phyloP scores from a whole-genome alignment of 2,797 vertebrate species.

The Sebastes minor region DNA sequence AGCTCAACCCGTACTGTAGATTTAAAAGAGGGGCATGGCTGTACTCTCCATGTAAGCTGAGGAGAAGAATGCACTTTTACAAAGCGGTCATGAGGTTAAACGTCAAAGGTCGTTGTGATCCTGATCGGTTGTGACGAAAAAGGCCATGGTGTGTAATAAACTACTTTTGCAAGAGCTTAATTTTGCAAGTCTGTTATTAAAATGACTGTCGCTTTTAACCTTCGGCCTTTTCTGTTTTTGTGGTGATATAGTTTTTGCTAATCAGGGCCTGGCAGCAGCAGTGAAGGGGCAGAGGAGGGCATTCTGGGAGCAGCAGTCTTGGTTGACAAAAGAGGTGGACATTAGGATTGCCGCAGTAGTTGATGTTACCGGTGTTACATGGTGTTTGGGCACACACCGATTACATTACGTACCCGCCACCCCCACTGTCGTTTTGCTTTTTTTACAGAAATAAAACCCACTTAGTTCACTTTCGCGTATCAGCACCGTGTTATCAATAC shows the following conservation, averaged over 20 bases:
- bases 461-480: too few species aligned
- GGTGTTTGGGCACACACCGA: too few species aligned
- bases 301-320: constrained; percentile 46
- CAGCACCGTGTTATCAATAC: too few species aligned
- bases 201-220: constrained; percentile 42
- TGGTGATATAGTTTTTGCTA: constrained; percentile 18
- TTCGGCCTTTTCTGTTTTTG: constrained; percentile 23
- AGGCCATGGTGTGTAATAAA: constrained; percentile 5
- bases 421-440: too few species aligned
- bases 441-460: too few species aligned
- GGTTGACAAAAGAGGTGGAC: constrained; percentile 41
- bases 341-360: not conserved
- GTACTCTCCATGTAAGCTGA: not conserved
- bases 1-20: constrained; percentile 25
- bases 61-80: constrained; percentile 13
- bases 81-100: constrained; percentile 19
- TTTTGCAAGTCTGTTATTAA: constrained; percentile 38
- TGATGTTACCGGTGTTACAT: too few species aligned
- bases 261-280: constrained; percentile 33
- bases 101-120: constrained; percentile 12
- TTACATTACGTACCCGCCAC: too few species aligned
- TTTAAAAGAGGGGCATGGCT: constrained; percentile 24
- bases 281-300: constrained; percentile 7
- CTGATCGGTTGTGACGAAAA: not conserved
- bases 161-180: constrained; percentile 3